Conservation (phyloP, 2,113 vertebrate genomes). For the Prionailurus bengalensis region DNA sequence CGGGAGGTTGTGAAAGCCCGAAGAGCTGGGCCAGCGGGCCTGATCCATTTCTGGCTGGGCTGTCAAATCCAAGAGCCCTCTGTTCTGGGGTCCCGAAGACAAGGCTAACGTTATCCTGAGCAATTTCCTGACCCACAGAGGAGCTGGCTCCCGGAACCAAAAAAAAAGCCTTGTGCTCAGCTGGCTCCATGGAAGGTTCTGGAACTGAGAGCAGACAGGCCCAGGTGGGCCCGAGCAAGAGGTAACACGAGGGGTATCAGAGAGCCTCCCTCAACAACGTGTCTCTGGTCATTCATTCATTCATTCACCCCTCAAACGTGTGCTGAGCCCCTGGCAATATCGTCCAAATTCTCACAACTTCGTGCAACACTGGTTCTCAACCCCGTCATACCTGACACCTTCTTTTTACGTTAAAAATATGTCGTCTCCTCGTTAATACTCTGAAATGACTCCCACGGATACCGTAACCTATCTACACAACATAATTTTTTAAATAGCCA, state of each 20-base stretch:
- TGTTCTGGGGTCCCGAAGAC: neutral
- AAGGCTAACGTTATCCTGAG: neutral
- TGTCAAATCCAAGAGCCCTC: neutral
- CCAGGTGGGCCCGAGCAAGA: neutral
- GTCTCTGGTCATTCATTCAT: neutral
- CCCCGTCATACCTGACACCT: neutral
- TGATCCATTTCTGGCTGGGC: no score
- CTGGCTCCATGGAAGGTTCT: neutral
- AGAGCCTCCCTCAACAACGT: neutral
- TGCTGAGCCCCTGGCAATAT: neutral
- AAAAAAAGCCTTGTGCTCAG: neutral
- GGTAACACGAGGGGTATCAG: neutral
- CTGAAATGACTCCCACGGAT: neutral
- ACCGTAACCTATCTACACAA: neutral
- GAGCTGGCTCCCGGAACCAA: neutral
- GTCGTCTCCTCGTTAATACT: neutral
- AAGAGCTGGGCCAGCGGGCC: neutral
- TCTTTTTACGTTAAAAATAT: neutral
- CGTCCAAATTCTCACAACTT: neutral
- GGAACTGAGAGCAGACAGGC: neutral
- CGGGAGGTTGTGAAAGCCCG: neutral
- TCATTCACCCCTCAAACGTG: neutral
- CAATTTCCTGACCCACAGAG: neutral
- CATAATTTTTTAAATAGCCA: neutral
- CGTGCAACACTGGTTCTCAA: rapidly evolving